Evolutionary conservation across 1,140 invertebrate species (phyloP).

Genomic region (Drosophila parabipectinata): DNA sequence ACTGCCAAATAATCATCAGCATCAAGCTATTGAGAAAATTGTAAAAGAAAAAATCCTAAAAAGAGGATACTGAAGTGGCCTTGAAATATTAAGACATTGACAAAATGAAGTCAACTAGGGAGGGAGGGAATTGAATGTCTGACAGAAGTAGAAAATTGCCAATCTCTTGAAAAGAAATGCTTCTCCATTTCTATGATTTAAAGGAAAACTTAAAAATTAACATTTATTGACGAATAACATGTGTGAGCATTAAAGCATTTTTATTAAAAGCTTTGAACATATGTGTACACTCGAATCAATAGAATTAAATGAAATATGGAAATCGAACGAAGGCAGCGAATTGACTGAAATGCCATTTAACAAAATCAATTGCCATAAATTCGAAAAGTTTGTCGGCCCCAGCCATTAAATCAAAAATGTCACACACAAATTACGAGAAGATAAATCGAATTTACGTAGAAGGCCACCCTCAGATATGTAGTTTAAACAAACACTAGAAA

Average conservation of each 20-base stretch:
- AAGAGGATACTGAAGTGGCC: slow-evolving; percentile 36
- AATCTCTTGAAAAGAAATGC: slow-evolving; percentile 8
- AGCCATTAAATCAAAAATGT: slow-evolving; percentile 34
- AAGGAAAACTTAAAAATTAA: slow-evolving; percentile 8
- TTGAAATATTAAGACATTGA: slow-evolving; percentile 64
- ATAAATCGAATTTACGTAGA: slow-evolving; percentile 17
- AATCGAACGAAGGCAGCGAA: background rate
- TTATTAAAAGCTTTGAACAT: slow-evolving; percentile 1
- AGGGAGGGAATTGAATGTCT: slow-evolving; percentile 8
- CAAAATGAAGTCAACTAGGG: slow-evolving; percentile 28
- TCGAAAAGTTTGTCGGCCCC: slow-evolving; percentile 5
- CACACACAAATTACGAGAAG: slow-evolving; percentile 23
- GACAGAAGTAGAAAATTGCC: slow-evolving; percentile 42
- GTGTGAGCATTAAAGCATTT: slow-evolving; percentile 1
- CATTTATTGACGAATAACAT: background rate
- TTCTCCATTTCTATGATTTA: no score
- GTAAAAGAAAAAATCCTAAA: slow-evolving; percentile 32
- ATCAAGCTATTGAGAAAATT: slow-evolving; percentile 53
- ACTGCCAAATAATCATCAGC: slow-evolving; percentile 58
- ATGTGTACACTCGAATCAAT: background rate
- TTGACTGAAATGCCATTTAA: slow-evolving; percentile 14
- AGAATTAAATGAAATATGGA: slow-evolving; percentile 20
- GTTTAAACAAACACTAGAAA: slow-evolving; percentile 11
- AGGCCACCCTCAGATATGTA: background rate
- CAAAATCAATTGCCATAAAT: slow-evolving; percentile 27